Evolutionary conservation across 2,888 invertebrate species (phyloP).

Genomic region (Tanytarsus gracilentus): DNA sequence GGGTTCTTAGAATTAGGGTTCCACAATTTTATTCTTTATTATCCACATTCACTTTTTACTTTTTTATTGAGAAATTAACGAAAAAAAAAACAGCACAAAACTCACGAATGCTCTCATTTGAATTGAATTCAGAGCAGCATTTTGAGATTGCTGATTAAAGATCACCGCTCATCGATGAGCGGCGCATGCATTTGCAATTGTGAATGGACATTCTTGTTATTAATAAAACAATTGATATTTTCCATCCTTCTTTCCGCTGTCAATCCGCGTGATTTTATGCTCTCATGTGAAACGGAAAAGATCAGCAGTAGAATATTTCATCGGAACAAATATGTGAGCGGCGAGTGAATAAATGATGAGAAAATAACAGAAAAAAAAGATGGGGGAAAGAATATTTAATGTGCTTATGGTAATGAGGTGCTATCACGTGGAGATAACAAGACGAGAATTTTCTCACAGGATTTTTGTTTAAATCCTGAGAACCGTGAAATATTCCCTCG

Average conservation of each 20-base stretch:
- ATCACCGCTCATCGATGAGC: no score
- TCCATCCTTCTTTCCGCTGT: no score
- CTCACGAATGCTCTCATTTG: constrained; percentile 21
- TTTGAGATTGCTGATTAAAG: background rate
- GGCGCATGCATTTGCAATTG: no score
- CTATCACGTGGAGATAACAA: background rate
- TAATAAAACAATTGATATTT: background rate
- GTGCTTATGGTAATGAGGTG: background rate
- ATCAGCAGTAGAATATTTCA: background rate
- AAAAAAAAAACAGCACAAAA: background rate
- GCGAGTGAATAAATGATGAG: background rate
- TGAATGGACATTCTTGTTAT: background rate
- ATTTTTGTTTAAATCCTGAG: background rate
- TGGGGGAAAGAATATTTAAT: background rate
- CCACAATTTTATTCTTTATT: constrained; percentile 19
- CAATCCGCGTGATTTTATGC: no score
- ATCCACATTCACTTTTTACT: background rate
- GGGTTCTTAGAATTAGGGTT: constrained; percentile 26
- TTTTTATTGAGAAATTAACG: background rate
- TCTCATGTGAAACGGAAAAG: background rate
- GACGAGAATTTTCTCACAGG: background rate
- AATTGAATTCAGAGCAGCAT: constrained; percentile 24
- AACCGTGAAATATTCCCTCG: background rate
- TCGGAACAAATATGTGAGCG: constrained; percentile 4
- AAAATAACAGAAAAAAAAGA: background rate